Base-by-base conservation (phyloP, 64 coral and sea anemone species). In the Montipora foliosa region DNA sequence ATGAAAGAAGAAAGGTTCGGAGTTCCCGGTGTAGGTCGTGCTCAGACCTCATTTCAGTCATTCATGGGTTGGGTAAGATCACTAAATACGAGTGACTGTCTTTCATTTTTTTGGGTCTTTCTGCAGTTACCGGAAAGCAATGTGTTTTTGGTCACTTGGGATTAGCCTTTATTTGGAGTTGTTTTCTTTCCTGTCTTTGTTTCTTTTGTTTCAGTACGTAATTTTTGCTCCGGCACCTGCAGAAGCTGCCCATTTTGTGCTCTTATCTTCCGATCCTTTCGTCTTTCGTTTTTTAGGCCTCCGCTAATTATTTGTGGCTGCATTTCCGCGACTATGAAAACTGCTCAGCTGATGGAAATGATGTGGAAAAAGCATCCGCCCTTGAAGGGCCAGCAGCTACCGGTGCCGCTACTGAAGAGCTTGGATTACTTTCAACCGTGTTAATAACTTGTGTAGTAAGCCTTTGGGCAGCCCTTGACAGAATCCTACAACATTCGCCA, bases 281-380 rank as follows among this genome's bases (percentile, higher is more conserved):
- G 13, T 49, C 21, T 93, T 93, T 17, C 73, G 49, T 44, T 77
- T 83, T 9, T 47, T 16, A 37, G 22, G 37, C 58, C 58, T 89
- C 29, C 72, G 16, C 3, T 72, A 57, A 21, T 58, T 89, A 19
- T 44, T 77, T 13, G 50, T 44, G 5, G 24, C 76, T 57, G 49
- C 53, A 59, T 77, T 89, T 37, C 16, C 12, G 50, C 76, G 53
- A 50, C 70, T 58, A 74, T 16, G 77, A 37, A 37, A 37, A 37
- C 1, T 37, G 37, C 1, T 37, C 37, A 1, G 37, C 13, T 45
- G 57, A n/a, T 44, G 21, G 45, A 89, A 89, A 89, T 89, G 87
- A 22, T 89, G 72, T 10, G 74, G 87, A 89, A 89, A 89, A 77
- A 89, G 57, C 12, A 72, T 58, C 20, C n/a, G 87, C 74, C 17